Conservation (phyloP, 2,113 vertebrate species). For the Tachysurus vachellii region DNA sequence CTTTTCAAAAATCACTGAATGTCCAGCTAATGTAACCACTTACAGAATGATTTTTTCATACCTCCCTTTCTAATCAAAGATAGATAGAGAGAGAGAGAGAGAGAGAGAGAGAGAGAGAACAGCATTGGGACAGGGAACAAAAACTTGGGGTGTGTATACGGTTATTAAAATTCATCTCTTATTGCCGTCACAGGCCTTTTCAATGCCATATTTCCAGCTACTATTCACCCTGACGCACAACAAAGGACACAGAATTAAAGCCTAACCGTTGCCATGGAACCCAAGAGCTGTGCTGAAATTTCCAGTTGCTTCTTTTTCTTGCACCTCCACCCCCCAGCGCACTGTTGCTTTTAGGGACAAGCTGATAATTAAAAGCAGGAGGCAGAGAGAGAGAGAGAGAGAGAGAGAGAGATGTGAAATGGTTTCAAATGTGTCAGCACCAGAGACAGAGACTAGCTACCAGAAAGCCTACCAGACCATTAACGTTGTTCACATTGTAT, state of each 20-base stretch:
- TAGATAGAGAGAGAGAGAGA: conserved; percentile 13
- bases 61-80: conserved; percentile 44
- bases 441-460: conserved; percentile 19
- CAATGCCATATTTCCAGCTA: conserved; percentile 62
- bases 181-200: conserved; percentile 66
- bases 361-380: conserved; percentile 61
- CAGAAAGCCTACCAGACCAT: conserved; percentile 18
- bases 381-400: conserved; percentile 20
- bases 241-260: conserved; percentile 69
- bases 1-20: conserved; percentile 41
- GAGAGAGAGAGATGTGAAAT: conserved; percentile 32
- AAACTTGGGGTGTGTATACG: conserved; percentile 39
- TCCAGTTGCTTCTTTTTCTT: conserved; percentile 57
- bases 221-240: conserved; percentile 67
- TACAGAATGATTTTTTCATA: conserved; percentile 64
- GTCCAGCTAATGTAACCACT: conserved; percentile 65
- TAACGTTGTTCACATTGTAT: conserved; percentile 14
- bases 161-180: conserved; percentile 71
- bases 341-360: conserved; percentile 57
- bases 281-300: conserved; percentile 59
- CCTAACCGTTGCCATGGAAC: conserved; percentile 70
- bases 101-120: conserved; percentile 30
- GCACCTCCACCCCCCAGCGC: conserved; percentile 51
- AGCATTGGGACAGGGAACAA: conserved; percentile 41
- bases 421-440: conserved; percentile 45